Evolutionary conservation across 2,888 invertebrate genomes (phyloP).

Genomic region (Temnothorax rugatulus): DNA sequence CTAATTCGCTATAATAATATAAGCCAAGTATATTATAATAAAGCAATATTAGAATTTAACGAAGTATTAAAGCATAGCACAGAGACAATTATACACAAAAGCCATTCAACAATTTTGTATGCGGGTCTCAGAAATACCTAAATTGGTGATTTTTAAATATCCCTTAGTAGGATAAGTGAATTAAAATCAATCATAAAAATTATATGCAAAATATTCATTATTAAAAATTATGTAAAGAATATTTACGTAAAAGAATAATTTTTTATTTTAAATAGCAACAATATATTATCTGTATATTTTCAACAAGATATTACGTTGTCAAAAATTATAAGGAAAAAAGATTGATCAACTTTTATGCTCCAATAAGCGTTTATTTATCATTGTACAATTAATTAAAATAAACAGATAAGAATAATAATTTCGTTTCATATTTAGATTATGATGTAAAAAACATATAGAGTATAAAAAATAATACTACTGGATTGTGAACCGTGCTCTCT

Average conservation of each 20-base stretch:
- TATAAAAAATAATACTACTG: background rate
- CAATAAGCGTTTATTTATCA: background rate
- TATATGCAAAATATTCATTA: background rate
- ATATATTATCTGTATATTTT: constrained; percentile 1
- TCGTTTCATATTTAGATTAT: background rate
- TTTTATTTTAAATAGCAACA: background rate
- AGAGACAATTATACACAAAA: background rate
- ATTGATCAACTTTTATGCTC: background rate
- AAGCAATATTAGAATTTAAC: background rate
- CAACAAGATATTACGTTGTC: background rate
- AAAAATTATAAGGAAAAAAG: background rate
- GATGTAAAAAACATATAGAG: background rate
- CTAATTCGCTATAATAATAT: background rate
- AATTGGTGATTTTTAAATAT: background rate
- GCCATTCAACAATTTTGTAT: background rate
- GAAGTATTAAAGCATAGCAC: background rate
- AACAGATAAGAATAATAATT: constrained; percentile 4
- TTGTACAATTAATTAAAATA: constrained; percentile 1
- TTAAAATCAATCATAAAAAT: constrained; percentile 2
- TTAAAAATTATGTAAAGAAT: background rate
- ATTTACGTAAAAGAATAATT: background rate
- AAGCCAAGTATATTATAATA: background rate
- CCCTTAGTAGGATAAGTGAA: background rate
- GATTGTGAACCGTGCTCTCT: background rate
- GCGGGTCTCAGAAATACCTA: background rate